Evolutionary conservation across 92 coral and sea anemone species (phyloP), one percentile per base, ranked within the genome.

Genomic region (Ricordea florida): DNA sequence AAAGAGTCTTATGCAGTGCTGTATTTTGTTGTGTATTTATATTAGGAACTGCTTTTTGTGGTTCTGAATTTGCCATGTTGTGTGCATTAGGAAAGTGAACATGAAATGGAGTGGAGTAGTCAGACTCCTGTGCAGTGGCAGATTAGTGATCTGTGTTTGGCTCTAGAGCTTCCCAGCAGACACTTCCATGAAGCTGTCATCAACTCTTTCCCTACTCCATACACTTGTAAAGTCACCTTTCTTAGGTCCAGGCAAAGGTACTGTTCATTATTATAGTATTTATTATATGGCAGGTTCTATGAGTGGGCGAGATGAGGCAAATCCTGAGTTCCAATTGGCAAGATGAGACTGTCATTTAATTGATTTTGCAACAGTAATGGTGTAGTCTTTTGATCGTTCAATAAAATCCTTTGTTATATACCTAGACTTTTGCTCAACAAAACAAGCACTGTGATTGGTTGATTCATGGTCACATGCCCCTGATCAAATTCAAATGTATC

Each of bases 121-220:
- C 60, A 41, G 6, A 41, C 74, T 30, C 76, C 73, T 33, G 48
- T 49, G 15, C 73, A 70, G 29, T 94, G 97, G 97, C 72, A 72
- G 64, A 77, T 94, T 33, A 94, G 97, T 30, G 91, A 92, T 66
- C 46, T 94, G 55, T 94, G 98, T 41, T 79, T 72, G 2, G 98
- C 97, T 21, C 96, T 93, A 5, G 98, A 94, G 29, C 71, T 72
- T 6, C 98, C 98, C 2, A 82, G 81, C 50, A 87, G 85, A 38
- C 98, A 94, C 78, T 63, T 76, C 45, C 98, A 94, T 44, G 92
- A 94, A 56, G 98, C 98, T 43, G 97, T 94, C 46, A 94, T 94
- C 69, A 94, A 94, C 78, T 88, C 97, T n/a, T 94, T 94, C 69
- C 92, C 93, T 34, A 82, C 97, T 37, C 76, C 85, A 11, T 83